Evolutionary conservation across 2,888 invertebrate genomes (phyloP), one percentile per base, ranked within the genome.

Genomic region (Drosophila flavopinicola): DNA sequence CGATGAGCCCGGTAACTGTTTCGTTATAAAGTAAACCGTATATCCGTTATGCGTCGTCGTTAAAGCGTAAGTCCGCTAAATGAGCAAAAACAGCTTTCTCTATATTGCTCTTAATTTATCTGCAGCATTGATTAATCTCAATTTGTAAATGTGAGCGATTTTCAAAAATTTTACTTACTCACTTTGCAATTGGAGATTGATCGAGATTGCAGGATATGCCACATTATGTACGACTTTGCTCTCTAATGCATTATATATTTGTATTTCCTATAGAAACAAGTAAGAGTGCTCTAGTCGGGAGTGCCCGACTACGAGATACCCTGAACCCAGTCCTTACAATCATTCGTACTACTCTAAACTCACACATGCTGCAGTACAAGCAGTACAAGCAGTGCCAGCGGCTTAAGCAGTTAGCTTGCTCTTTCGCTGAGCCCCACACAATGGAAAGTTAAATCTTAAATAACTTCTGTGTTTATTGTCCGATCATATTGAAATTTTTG

Each of bases 91-190:
- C 29, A 32, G 45, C 41, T 42, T 35, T n/a, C 11, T 52, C 15
- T 41, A 48, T 56, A 35, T 60, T 61, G 56, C 61, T 64, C 66
- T 71, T 54, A 60, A 65, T 24, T 68, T 70, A 77, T 86, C 78
- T 90, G 89, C 92, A 91, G 92, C 92, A 93, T 94, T 93, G 94
- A 94, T 94, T 95, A 98, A 98, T 98, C 97, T 98, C 98, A 97
- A 96, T 95, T 96, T 96, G 97, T 98, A 97, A 97, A 96, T 96
- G 96, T 97, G 97, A 96, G 97, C 92, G 85, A 92, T 70, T 71
- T 70, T 85, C 88, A 90, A 88, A 77, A 32, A 73, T 86, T 85
- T 79, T 64, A 86, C 80, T 89, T 89, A 88, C 90, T 90, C 91
- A 91, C 91, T 90, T 90, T 91, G 88, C 91, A 90, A 88, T 85